These are phyloP conservation scores for Tholera decimalis DNA, from an alignment of 2,888 invertebrate species.

Conservation along the genomic window DNA sequence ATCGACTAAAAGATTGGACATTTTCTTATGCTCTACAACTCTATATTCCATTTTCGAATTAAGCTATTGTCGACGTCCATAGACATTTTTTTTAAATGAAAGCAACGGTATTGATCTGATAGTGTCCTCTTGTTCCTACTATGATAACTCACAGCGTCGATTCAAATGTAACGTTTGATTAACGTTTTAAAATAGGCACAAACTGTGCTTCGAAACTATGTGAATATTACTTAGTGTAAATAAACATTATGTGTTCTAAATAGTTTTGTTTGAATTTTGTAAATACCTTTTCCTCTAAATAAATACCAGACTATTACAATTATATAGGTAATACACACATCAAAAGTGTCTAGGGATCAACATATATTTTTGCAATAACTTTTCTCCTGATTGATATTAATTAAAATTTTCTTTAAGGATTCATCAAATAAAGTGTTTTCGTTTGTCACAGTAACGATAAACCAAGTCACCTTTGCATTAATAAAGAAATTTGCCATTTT, in stretches of 20 bases:
- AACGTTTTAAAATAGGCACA: constrained; percentile 55
- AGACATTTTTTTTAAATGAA: constrained; percentile 32
- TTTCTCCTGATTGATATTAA: too few species aligned
- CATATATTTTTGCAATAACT: too few species aligned
- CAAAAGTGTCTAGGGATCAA: too few species aligned
- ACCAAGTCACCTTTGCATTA: too few species aligned
- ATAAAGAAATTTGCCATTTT: too few species aligned
- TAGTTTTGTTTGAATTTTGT: constrained; percentile 62
- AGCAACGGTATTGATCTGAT: constrained; percentile 42
- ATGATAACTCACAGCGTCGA: constrained; percentile 60
- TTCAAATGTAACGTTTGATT: constrained; percentile 45
- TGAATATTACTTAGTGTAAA: constrained; percentile 88
- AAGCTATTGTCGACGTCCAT: constrained; percentile 10
- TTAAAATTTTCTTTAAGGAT: too few species aligned
- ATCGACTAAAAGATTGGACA: constrained; percentile 13
- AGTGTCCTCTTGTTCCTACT: constrained; percentile 70
- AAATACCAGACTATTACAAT: not conserved
- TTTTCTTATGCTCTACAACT: constrained; percentile 6
- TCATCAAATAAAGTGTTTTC: too few species aligned
- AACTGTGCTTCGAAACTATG: constrained; percentile 69
- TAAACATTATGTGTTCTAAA: constrained; percentile 89
- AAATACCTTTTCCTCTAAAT: not conserved
- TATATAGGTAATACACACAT: too few species aligned
- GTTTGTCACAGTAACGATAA: too few species aligned
- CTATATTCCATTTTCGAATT: constrained; percentile 35